These are phyloP conservation scores for Anaspis maculata DNA, from an alignment of 2,888 invertebrate species.

Conservation along the genomic window DNA sequence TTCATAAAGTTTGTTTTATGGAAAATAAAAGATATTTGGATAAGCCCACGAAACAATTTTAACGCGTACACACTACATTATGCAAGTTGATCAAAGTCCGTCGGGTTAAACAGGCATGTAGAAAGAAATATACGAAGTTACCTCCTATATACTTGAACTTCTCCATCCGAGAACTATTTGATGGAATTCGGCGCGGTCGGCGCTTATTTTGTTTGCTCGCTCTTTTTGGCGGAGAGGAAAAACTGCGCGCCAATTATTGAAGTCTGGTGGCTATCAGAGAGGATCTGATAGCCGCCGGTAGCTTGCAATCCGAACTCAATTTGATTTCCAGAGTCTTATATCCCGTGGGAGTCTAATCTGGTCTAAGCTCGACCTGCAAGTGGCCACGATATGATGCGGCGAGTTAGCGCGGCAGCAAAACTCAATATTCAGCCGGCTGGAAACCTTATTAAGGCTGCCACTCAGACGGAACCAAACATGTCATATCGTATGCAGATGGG, in stretches of 20 bases:
- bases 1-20: slow-evolving; percentile 25
- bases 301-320: slow-evolving; percentile 43
- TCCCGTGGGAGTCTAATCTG: slow-evolving; percentile 42
- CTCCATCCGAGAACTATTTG: no score
- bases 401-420: slow-evolving; percentile 34
- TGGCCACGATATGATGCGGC: slow-evolving; percentile 37
- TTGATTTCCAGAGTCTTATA: slow-evolving; percentile 40
- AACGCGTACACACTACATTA: no score
- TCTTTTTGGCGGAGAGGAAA: no score
- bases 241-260: slow-evolving; percentile 34
- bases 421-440: slow-evolving; percentile 45
- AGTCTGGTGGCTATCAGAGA: slow-evolving; percentile 27
- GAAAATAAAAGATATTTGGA: slow-evolving; percentile 24
- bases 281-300: slow-evolving; percentile 31
- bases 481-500: slow-evolving; percentile 36
- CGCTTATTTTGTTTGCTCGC: no score
- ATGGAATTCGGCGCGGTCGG: no score
- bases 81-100: no score
- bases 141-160: no score
- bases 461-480: slow-evolving; percentile 39
- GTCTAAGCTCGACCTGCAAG: slow-evolving; percentile 42
- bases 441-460: slow-evolving; percentile 45
- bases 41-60: no score
- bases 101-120: no score
- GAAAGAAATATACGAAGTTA: no score